These are phyloP conservation scores for Allophyes oxyacanthae DNA, from an alignment of 2,888 invertebrate species.

Conservation along the genomic window DNA sequence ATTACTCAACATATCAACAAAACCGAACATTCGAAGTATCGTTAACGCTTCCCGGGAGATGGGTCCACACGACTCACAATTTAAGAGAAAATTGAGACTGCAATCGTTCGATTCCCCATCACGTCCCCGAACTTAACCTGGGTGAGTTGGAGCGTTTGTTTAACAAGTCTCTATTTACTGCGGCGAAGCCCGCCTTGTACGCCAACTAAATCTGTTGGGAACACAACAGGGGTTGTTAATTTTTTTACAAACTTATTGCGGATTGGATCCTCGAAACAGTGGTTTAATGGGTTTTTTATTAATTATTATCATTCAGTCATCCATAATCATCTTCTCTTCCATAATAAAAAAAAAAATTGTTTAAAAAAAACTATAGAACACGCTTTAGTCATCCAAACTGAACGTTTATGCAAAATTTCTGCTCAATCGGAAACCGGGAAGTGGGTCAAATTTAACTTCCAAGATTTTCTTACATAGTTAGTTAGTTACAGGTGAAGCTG, in stretches of 20 bases:
- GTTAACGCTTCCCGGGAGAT: constrained; percentile 9
- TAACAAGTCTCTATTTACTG: constrained; percentile 60
- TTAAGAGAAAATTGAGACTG: constrained; percentile 39
- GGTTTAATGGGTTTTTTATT: constrained; percentile 12
- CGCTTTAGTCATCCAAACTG: no score
- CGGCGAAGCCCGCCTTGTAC: constrained; percentile 34
- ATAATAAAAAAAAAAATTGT: no score
- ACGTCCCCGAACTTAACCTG: constrained; percentile 56
- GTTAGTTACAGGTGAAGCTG: no score
- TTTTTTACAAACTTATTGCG: constrained; percentile 11
- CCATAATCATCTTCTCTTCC: no score
- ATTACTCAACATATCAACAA: not conserved
- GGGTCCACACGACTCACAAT: constrained; percentile 7
- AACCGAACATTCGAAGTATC: constrained; percentile 13
- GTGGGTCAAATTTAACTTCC: no score
- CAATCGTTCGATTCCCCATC: constrained; percentile 39
- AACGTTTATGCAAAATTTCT: no score
- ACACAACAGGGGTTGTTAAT: constrained; percentile 42
- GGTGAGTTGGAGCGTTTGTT: constrained; percentile 53
- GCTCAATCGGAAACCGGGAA: no score
- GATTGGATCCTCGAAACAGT: not conserved
- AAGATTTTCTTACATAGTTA: no score
- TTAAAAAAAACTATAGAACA: no score
- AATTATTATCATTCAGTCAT: not conserved
- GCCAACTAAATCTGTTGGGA: constrained; percentile 62